These are phyloP conservation scores for Drosophila mayaguana DNA, from an alignment of 2,888 invertebrate species.

Conservation along the genomic window DNA sequence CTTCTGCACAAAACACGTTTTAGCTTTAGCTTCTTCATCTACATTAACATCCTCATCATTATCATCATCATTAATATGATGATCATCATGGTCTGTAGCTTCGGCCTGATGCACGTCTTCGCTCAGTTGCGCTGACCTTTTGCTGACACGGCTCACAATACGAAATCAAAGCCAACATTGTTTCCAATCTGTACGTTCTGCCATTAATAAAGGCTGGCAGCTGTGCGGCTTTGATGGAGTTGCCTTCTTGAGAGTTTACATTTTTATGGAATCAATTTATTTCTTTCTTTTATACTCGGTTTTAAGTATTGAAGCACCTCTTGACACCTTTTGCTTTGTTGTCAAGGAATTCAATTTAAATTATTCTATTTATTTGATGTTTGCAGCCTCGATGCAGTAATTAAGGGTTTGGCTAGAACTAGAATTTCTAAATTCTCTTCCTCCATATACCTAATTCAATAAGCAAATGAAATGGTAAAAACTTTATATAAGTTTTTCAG, in stretches of 20 bases:
- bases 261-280: constrained; percentile 2
- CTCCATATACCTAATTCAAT: not conserved
- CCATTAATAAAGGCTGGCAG: constrained; percentile 30
- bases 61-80: constrained; percentile 21
- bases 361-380: not conserved
- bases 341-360: not conserved
- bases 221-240: constrained; percentile 1
- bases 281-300: not conserved
- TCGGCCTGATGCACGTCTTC: constrained; percentile 47
- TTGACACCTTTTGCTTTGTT: not conserved
- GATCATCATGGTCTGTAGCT: constrained; percentile 40
- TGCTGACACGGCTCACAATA: constrained; percentile 57
- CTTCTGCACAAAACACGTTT: constrained; percentile 65
- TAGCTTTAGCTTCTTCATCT: constrained; percentile 23
- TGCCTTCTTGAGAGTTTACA: not conserved
- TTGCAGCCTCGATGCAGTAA: not conserved
- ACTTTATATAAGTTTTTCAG: constrained; percentile 4
- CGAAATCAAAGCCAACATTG: constrained; percentile 51
- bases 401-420: not conserved
- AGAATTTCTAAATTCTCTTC: not conserved
- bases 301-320: not conserved
- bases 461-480: not conserved
- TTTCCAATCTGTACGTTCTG: constrained; percentile 38
- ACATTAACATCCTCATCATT: constrained; percentile 16
- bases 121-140: constrained; percentile 53